Base-by-base conservation (phyloP, 2,797 vertebrate species). In the Myotis vivesi region DNA sequence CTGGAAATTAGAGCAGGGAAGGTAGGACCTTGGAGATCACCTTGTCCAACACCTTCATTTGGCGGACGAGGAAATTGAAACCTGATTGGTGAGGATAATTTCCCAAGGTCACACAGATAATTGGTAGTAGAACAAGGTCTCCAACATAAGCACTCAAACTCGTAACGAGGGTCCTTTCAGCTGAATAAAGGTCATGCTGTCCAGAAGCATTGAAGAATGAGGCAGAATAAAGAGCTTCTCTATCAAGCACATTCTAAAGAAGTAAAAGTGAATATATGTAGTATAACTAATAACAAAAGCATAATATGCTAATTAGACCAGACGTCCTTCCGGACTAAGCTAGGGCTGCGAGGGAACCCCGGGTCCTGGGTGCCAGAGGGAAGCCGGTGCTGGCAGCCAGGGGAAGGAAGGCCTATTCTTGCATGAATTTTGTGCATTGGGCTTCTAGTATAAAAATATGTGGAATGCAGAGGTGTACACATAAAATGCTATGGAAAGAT, bases 61-160 rank as follows among this genome's bases (percentile, higher is more conserved):
- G 96, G 94, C 86, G 88, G 92, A 95, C 59, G 77, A 97, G 93
- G 94, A 97, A 93, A 97, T 92, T 95, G 96, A 92, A 92, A 89
- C 90, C 87, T 88, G 93, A 90, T 97, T 90, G 81, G 93, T 88
- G 92, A 88, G 87, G 88, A 96, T 96, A 93, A 96, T 97, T 97
- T 97, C 93, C 92, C 95, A 95, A 97, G 96, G 96, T 97, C 15
- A 0, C 16, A 46, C 44, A 92, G 94, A 91, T 95, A 96, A 97
- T 97, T 96, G 96, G 90, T 76, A 86, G 51, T 44, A 83, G 92
- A 97, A 96, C 94, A 94, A 95, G 93, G 53, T 22, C 84, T 93
- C 25, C 23, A 80, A 92, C 85, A 71, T 71, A 89, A 95, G 95
- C 80, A 76, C 71, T 83, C 92, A 86, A 38, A 82, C 36, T 64